These are phyloP conservation scores for Trogon surrucura DNA, from an alignment of 2,113 vertebrate genomes.

Conservation along the genomic window DNA sequence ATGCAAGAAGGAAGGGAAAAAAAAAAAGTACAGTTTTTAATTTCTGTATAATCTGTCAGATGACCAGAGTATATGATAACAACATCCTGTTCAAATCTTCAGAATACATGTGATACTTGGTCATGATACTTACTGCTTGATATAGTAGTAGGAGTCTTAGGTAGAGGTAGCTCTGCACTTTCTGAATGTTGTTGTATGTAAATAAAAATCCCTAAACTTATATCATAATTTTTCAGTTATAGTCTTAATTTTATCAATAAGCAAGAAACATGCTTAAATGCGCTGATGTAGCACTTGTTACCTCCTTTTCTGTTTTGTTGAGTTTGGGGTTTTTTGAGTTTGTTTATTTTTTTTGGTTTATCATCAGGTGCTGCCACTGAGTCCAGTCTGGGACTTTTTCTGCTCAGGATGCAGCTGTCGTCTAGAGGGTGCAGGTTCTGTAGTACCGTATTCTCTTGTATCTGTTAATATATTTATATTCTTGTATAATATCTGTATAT, in stretches of 20 bases:
- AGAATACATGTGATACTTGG: neutral
- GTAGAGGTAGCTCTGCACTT: neutral
- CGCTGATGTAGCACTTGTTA: neutral
- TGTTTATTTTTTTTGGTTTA: too few species aligned
- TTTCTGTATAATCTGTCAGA: neutral
- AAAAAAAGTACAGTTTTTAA: neutral
- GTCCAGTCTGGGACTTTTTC: too few species aligned
- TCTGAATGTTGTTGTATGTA: neutral
- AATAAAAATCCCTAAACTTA: neutral
- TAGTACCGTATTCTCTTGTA: too few species aligned
- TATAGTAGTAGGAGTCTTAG: neutral
- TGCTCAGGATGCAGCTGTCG: too few species aligned
- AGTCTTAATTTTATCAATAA: neutral
- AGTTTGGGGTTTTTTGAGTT: too few species aligned
- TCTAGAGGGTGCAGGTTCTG: too few species aligned
- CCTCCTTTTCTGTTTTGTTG: too few species aligned
- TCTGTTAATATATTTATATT: too few species aligned
- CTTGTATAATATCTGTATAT: too few species aligned
- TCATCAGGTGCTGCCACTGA: too few species aligned
- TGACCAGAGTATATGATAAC: neutral
- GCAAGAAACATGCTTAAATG: neutral
- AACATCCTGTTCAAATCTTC: neutral
- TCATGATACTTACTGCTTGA: neutral
- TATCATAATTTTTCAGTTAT: neutral
- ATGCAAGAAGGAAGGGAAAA: accelerated